Base-by-base conservation (phyloP, 2,797 vertebrate species). In the Peromyscus attwateri region DNA sequence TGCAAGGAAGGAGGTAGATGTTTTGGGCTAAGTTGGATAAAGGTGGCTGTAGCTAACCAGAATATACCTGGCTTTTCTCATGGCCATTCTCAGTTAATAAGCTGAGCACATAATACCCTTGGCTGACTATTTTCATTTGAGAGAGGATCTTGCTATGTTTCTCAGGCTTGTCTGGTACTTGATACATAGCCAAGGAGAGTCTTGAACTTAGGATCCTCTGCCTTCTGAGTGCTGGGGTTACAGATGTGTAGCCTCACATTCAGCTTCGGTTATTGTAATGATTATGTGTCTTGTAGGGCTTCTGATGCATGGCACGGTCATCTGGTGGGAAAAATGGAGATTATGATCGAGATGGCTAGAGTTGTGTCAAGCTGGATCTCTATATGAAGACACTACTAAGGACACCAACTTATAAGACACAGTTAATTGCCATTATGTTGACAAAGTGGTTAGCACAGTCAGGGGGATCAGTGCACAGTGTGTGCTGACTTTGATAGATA, bases 391-490 rank as follows among this genome's bases (percentile, higher is more conserved):
- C 17, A 49, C 34, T 31, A 29, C 31, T 87, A 68, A 40, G 29
- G 40, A 40, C 29, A 29, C 25, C 9, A 1, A 1, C 52, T 55
- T 40, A 37, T 0, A n/a, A 55, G 60, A 40, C n/a, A 81, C 0
- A 17, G 79, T 37, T 80, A 52, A 49, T 31, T 80, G 40, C 49
- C 40, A 49, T 92, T 3, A 3, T 25, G 37, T 21, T n/a, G 79
- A 37, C 62, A 10, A 79, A 23, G 40, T 68, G n/a, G 46, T 70
- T 13, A 3, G 68, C 68, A 49, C 1, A 6, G 27, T 19, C 6
- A 7, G 23, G 0, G 0, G 0, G 6, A 64, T 49, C 23, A 3
- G 77, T 7, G 55, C 23, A 71, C 46, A 27, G 34, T 19, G 4
- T 10, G 0, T 14, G 64, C 16, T 19, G 70, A 29, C 4, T 0